Evolutionary conservation across 2,113 vertebrate genomes (phyloP).

Genomic region (Entomyzon cyanotis): DNA sequence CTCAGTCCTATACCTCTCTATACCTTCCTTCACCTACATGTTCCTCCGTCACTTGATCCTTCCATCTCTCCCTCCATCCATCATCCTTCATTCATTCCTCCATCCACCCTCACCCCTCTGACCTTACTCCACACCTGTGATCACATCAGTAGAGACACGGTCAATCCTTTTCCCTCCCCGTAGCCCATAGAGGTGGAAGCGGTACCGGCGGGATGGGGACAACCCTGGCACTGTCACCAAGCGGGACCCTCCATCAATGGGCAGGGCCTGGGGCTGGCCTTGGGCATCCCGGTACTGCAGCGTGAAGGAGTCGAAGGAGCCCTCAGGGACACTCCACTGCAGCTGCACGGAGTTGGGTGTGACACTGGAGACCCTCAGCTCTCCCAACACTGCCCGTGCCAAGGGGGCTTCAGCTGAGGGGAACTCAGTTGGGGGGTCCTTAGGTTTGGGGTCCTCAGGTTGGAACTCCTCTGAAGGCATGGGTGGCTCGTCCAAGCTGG

Average conservation of each 20-base stretch:
- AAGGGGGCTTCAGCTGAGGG: neutral
- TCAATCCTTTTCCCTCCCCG: neutral
- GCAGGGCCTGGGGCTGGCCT: neutral
- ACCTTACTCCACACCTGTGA: neutral
- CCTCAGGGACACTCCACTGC: conserved; percentile 34
- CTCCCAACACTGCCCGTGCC: neutral
- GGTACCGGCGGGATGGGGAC: neutral
- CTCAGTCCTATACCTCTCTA: neutral
- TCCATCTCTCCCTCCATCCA: no score
- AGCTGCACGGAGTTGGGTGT: fast-evolving
- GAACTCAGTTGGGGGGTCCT: neutral
- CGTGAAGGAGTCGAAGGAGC: conserved; percentile 65
- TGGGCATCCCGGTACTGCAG: conserved; percentile 5
- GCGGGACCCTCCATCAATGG: fast-evolving
- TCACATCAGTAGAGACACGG: neutral
- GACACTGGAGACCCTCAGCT: neutral
- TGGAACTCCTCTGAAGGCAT: neutral
- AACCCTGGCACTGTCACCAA: fast-evolving
- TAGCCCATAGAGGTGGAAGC: neutral
- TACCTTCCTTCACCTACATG: no score
- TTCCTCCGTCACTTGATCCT: neutral
- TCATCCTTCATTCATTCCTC: no score
- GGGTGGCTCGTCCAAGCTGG: neutral
- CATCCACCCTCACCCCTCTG: neutral
- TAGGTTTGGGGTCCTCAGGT: neutral